Evolutionary conservation across 2,888 invertebrate genomes (phyloP), one percentile per base, ranked within the genome.

Genomic region (Zeuzera pyrina): DNA sequence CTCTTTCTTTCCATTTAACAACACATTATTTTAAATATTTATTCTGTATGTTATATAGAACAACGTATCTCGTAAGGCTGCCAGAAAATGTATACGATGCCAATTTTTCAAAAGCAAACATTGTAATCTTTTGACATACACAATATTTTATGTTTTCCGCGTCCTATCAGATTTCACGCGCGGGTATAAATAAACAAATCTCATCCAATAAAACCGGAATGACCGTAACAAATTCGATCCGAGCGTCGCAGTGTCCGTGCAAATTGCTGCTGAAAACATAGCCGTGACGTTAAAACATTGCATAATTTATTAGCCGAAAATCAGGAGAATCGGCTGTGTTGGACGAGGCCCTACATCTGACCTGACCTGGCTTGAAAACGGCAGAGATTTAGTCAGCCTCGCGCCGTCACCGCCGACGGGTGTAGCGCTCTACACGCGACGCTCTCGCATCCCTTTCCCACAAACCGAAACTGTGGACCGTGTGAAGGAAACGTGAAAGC

Each of bases 331-430:
- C 42, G 21, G 10, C 22, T 26, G 28, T n/a, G n/a, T n/a, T 22
- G 27, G 28, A 30, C 26, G 30, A 28, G 12, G 8, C 73, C 55
- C 55, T 47, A 58, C 46, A 42, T 41, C 51, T 72, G 77, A 73
- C 76, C 81, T 79, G 81, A 81, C 83, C 83, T 71, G 73, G 62
- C 65, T 57, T 59, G 61, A 64, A 68, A 65, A 55, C 50, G 56
- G 70, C 79, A 73, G 72, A 79, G 83, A 81, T 81, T 83, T 77
- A 83, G 81, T 83, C 69, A 70, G 72, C 62, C 64, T 15, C 28
- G 28, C 28, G 28, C 28, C 28, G 28, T 15, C 71, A 77, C 71
- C 72, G 64, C 68, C 64, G 67, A 67, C 52, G 50, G 61, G 69
- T 57, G 49, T 61, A 64, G 72, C 73, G 71, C 48, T 58, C 74